Percentiles rank a stretch among this genome's conserved stretches.
Conservation (phyloP, 2,113 vertebrate genomes). For the Paramisgurnus dabryanus region DNA sequence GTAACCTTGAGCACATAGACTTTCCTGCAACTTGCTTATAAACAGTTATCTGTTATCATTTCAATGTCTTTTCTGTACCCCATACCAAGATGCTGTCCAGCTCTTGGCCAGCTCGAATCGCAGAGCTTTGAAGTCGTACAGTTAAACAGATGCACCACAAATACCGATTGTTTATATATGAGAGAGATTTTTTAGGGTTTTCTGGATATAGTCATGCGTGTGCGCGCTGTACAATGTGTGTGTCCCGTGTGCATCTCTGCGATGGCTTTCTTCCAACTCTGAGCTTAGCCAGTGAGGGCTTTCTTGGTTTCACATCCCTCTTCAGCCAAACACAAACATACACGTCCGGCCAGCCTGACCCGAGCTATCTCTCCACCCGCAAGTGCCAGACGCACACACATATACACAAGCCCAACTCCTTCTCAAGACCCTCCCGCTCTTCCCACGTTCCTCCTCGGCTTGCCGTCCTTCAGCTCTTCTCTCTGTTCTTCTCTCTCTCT, state of each 20-base stretch:
- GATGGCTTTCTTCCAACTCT: slow-evolving; percentile 72
- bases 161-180: slow-evolving; percentile 27
- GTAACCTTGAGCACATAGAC: slow-evolving; percentile 71
- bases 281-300: slow-evolving; percentile 74
- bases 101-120: background rate
- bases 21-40: slow-evolving; percentile 67
- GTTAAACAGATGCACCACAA: background rate
- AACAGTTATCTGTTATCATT: slow-evolving; percentile 69
- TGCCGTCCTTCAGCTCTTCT: slow-evolving; percentile 1
- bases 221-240: slow-evolving; percentile 26
- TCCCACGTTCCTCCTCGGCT: slow-evolving; percentile 35
- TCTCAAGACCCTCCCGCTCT: slow-evolving; percentile 29
- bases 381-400: slow-evolving; percentile 77
- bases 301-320: slow-evolving; percentile 80
- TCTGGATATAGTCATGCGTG: slow-evolving; percentile 50
- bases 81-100: background rate
- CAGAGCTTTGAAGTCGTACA: background rate
- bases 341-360: slow-evolving; percentile 81
- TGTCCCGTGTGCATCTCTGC: slow-evolving; percentile 58
- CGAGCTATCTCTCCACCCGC: slow-evolving; percentile 75
- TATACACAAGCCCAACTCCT: slow-evolving; percentile 28
- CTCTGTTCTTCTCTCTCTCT: slow-evolving; percentile 57
- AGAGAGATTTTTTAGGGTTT: slow-evolving; percentile 38
- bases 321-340: slow-evolving; percentile 84
- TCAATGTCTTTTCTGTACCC: slow-evolving; percentile 43